Conservation (phyloP, 2,888 invertebrate species). For the Epiblema foenella region DNA sequence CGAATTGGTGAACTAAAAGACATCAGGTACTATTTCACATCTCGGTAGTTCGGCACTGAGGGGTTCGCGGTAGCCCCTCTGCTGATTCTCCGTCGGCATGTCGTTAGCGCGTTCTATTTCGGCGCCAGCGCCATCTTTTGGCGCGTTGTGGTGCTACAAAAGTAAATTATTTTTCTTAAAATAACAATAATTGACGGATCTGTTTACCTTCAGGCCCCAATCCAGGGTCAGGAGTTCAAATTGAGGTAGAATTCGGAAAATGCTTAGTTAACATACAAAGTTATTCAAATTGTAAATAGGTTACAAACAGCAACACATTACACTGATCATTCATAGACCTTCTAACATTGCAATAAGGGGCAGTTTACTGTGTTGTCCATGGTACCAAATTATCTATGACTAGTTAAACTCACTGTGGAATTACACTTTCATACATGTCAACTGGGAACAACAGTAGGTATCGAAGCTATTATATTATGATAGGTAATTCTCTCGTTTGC, state of each 20-base stretch:
- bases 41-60: too few species aligned
- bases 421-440: background rate
- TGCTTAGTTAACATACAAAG: conserved; percentile 21
- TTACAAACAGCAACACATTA: background rate
- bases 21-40: too few species aligned
- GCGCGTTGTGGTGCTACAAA: too few species aligned
- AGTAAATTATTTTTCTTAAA: too few species aligned
- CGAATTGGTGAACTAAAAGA: too few species aligned
- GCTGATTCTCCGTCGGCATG: too few species aligned
- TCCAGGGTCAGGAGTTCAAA: background rate
- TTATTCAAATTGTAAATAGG: background rate
- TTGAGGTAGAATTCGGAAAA: background rate
- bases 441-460: background rate
- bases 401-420: background rate
- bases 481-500: background rate
- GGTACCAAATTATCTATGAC: too few species aligned
- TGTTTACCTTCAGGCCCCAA: background rate
- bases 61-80: too few species aligned
- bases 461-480: background rate
- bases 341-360: background rate
- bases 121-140: too few species aligned
- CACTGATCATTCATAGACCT: background rate
- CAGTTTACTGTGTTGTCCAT: background rate
- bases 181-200: background rate
- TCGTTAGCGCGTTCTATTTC: too few species aligned